phyloP scores from a whole-genome alignment of 2,888 invertebrate genomes.

The Chrysomela aeneicollis region DNA sequence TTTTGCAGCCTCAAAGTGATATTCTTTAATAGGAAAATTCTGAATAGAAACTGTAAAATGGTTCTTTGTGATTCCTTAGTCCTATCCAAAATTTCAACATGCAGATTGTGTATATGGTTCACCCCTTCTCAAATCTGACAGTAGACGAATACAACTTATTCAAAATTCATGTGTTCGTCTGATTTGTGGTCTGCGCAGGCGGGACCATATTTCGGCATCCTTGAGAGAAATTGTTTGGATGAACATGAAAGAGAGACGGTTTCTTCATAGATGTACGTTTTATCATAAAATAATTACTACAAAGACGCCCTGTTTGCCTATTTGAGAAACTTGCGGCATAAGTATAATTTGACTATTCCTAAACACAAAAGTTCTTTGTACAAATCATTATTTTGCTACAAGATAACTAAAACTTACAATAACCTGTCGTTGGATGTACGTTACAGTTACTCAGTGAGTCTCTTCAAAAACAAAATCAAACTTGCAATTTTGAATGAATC shows the following conservation, averaged over 20 bases:
- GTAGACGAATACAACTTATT: not conserved
- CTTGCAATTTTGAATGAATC: not conserved
- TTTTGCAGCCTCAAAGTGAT: not conserved
- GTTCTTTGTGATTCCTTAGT: not conserved
- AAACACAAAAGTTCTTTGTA: not conserved
- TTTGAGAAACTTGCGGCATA: not conserved
- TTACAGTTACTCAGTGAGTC: not conserved
- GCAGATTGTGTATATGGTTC: not conserved
- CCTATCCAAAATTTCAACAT: not conserved
- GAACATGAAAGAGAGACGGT: not conserved
- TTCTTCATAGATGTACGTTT: not conserved
- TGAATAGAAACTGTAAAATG: not conserved
- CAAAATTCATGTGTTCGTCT: constrained; percentile 15
- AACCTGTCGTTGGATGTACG: not conserved
- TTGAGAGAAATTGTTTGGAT: not conserved
- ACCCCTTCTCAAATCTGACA: not conserved
- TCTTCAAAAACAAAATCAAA: not conserved
- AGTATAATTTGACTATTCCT: not conserved
- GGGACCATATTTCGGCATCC: not conserved
- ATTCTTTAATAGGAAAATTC: too few species aligned
- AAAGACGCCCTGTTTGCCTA: constrained; percentile 1
- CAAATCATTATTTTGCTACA: not conserved
- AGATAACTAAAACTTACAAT: not conserved
- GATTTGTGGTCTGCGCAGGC: constrained; percentile 5
- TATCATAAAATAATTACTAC: not conserved